Percentiles rank a stretch among this genome's conserved stretches.
phyloP scores from a whole-genome alignment of 2,888 invertebrate genomes.

The Latrodectus elegans region DNA sequence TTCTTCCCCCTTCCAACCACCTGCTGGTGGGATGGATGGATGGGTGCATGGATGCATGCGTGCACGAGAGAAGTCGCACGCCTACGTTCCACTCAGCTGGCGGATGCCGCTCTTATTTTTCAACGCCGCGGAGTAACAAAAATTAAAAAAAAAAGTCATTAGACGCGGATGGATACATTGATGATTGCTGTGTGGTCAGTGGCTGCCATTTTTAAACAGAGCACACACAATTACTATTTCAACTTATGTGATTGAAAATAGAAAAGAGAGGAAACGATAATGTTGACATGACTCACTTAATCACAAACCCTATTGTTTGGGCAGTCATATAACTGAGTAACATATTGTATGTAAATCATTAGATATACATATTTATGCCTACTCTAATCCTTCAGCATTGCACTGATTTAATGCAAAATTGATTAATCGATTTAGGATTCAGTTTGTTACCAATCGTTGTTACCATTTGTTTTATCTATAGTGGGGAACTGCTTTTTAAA shows the following conservation, averaged over 20 bases:
- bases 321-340: too few relatives aligned
- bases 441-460: too few relatives aligned
- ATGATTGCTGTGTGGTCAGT: not conserved
- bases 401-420: too few relatives aligned
- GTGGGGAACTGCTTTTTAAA: too few relatives aligned
- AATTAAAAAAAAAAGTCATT: not conserved
- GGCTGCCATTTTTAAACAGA: not conserved
- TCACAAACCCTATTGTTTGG: too few relatives aligned
- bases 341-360: too few relatives aligned
- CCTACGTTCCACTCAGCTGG: slow-evolving; percentile 36
- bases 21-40: slow-evolving; percentile 48
- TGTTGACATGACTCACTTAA: too few relatives aligned
- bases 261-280: not conserved
- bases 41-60: slow-evolving; percentile 5
- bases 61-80: slow-evolving; percentile 7
- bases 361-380: too few relatives aligned
- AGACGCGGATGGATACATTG: not conserved
- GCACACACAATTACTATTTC: too few relatives aligned
- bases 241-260: not conserved
- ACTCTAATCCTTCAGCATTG: too few relatives aligned
- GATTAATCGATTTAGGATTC: too few relatives aligned
- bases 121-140: not conserved
- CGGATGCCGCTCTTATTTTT: not conserved
- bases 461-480: too few relatives aligned
- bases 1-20: slow-evolving; percentile 33